These are phyloP conservation scores for Dione juno DNA, from an alignment of 2,888 invertebrate species.

Conservation along the genomic window DNA sequence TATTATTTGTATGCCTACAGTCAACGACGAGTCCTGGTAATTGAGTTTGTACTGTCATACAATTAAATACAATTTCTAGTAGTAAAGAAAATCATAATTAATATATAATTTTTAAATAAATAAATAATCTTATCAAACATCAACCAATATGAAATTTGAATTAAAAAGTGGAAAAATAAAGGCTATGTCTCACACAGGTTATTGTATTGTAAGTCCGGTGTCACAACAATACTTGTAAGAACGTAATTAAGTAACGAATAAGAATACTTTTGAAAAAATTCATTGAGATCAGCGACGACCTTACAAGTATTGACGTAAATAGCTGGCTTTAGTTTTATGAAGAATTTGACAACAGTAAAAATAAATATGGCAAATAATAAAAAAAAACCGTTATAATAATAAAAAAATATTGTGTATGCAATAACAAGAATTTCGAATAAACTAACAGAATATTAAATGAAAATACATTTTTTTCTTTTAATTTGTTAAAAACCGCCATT, in stretches of 20 bases:
- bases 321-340: background rate
- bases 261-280: slow-evolving; percentile 60
- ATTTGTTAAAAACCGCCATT: background rate
- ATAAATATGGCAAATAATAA: background rate
- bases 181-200: slow-evolving; percentile 54
- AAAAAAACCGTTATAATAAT: too few relatives aligned
- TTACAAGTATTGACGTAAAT: slow-evolving; percentile 67
- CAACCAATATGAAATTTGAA: slow-evolving; percentile 51
- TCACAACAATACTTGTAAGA: slow-evolving; percentile 70
- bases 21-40: too few relatives aligned
- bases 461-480: background rate
- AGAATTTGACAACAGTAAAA: background rate
- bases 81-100: too few relatives aligned
- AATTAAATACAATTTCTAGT: too few relatives aligned
- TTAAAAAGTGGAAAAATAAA: slow-evolving; percentile 72
- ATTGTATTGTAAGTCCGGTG: slow-evolving; percentile 46
- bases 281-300: slow-evolving; percentile 76
- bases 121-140: slow-evolving; percentile 45
- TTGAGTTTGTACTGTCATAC: too few relatives aligned
- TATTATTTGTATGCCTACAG: too few relatives aligned
- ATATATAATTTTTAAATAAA: background rate
- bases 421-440: background rate
- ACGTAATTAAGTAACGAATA: slow-evolving; percentile 61
- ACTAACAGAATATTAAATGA: too few relatives aligned
- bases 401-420: too few relatives aligned